Percentiles rank a stretch among this genome's conserved stretches.
phyloP scores from a whole-genome alignment of 1,140 invertebrate species.

The Hypothenemus hampei region DNA sequence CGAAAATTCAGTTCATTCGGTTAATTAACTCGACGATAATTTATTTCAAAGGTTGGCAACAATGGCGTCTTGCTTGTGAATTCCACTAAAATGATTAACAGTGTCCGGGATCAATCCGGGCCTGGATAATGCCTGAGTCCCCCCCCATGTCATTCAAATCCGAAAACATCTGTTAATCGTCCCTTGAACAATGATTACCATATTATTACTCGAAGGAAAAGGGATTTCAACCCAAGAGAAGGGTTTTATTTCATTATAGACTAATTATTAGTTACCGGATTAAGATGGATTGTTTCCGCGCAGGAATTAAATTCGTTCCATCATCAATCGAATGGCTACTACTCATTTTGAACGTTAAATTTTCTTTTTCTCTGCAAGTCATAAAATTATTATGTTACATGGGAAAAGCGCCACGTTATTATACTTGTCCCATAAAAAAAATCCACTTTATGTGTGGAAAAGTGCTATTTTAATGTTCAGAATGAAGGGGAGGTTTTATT shows the following conservation, averaged over 20 bases:
- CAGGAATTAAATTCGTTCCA: no score
- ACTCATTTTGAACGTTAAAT: no score
- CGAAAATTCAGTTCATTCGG: slow-evolving; percentile 2
- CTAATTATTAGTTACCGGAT: slow-evolving; percentile 7
- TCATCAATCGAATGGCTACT: no score
- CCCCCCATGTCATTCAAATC: slow-evolving; percentile 16
- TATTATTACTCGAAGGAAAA: slow-evolving; percentile 15
- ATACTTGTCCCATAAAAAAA: no score
- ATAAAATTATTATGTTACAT: no score
- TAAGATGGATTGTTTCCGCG: background rate
- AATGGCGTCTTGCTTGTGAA: slow-evolving; percentile 13
- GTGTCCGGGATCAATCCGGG: slow-evolving; percentile 11
- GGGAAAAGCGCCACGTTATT: no score
- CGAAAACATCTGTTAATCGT: slow-evolving; percentile 23
- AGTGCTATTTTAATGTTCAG: no score
- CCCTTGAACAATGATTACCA: slow-evolving; percentile 16
- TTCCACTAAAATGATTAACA: slow-evolving; percentile 25
- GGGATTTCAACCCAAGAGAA: background rate
- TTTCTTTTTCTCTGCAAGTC: no score
- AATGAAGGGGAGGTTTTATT: no score
- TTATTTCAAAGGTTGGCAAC: slow-evolving; percentile 19
- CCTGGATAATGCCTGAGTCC: slow-evolving; percentile 14
- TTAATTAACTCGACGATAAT: slow-evolving; percentile 18
- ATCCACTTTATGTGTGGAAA: no score
- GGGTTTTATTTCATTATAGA: slow-evolving; percentile 21